A percentile compares a stretch with the other conserved stretches of the same genome.
Evolutionary conservation across 2,888 invertebrate species (phyloP).

Genomic region (Escarpia spicata): DNA sequence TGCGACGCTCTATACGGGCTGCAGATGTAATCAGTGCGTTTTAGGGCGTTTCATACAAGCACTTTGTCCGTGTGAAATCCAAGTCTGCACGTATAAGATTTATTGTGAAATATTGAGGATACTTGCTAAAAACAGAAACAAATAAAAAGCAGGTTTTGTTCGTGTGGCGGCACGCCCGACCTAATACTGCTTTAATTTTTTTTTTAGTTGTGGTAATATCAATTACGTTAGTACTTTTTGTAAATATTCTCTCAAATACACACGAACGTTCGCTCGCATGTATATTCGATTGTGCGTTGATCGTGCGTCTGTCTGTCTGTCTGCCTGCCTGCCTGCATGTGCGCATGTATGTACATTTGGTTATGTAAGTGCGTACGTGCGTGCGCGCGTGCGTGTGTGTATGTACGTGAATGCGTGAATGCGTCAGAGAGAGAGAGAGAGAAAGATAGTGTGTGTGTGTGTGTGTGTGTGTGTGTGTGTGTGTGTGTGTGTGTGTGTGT

Average conservation of each 20-base stretch:
- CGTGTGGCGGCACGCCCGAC: not conserved
- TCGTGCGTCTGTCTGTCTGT: too few relatives aligned
- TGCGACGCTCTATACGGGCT: not conserved
- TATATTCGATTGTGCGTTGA: too few relatives aligned
- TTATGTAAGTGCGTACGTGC: not conserved
- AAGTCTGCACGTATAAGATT: too few relatives aligned
- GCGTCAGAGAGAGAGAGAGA: not conserved
- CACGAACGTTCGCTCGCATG: too few relatives aligned
- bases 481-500: not conserved
- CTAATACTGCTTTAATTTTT: not conserved
- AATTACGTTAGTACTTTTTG: not conserved
- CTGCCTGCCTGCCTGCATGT: not conserved
- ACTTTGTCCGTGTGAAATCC: too few relatives aligned
- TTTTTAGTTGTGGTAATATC: not conserved
- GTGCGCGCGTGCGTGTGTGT: not conserved
- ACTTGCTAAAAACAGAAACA: too few relatives aligned
- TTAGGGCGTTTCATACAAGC: too few relatives aligned
- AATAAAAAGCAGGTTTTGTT: not conserved
- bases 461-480: not conserved
- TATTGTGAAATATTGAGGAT: too few relatives aligned
- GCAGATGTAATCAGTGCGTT: too few relatives aligned
- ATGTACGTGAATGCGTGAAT: not conserved
- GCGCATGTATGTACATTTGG: not conserved
- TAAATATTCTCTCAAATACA: not conserved
- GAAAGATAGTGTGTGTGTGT: not conserved